phyloP scores from a whole-genome alignment of 2,797 vertebrate species.

The Bothrops alternatus region DNA sequence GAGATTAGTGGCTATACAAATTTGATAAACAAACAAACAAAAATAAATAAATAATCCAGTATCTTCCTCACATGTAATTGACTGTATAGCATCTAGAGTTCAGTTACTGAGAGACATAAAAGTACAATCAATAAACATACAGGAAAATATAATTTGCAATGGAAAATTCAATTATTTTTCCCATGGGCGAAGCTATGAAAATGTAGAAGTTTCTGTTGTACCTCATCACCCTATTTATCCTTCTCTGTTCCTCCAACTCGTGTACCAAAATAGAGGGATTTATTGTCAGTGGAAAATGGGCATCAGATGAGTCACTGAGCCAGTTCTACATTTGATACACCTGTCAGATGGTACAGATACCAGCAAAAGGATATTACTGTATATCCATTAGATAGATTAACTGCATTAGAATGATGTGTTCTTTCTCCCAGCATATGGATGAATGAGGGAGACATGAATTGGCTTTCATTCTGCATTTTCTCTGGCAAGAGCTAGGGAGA shows the following conservation, averaged over 20 bases:
- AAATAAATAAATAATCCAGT: not conserved
- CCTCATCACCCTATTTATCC: not conserved
- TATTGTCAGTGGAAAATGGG: not conserved
- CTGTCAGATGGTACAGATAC: not conserved
- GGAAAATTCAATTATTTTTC: not conserved
- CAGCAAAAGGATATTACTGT: not conserved
- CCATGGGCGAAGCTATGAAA: not conserved
- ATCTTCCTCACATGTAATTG: not conserved
- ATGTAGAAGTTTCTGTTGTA: not conserved
- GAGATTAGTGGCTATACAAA: not conserved
- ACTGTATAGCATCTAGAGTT: not conserved
- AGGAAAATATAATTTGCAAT: not conserved
- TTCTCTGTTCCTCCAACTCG: not conserved
- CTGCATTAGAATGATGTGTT: not conserved
- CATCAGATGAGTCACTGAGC: not conserved
- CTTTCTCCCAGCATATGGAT: not conserved
- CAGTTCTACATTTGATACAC: not conserved
- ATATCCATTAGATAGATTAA: not conserved
- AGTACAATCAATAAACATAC: not conserved
- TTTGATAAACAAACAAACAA: not conserved
- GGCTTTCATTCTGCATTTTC: not conserved
- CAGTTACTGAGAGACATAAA: not conserved
- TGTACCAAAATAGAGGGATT: not conserved
- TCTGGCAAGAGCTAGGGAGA: not conserved
- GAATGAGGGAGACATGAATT: not conserved